phyloP scores from a whole-genome alignment of 2,113 vertebrate species.

The Zosterops borbonicus region DNA sequence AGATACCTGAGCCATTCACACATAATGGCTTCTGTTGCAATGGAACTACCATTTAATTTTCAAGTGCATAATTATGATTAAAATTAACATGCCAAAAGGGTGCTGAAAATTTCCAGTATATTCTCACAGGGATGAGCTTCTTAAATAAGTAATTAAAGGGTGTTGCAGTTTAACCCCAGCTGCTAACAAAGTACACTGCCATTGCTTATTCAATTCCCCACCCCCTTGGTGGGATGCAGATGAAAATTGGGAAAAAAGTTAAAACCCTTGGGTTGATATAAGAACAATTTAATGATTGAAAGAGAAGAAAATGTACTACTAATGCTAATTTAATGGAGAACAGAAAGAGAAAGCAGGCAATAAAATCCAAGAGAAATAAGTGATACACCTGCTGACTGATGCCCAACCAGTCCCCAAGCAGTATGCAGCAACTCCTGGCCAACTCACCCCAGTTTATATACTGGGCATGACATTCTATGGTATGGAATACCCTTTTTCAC shows the following conservation, averaged over 20 bases:
- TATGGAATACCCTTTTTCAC: not conserved
- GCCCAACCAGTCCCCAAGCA: not conserved
- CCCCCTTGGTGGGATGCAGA: rapidly evolving
- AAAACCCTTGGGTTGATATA: not conserved
- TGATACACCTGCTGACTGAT: not conserved
- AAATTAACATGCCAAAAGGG: not conserved
- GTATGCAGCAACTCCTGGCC: not conserved
- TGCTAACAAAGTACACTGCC: not conserved
- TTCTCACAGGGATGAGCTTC: not conserved
- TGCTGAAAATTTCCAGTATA: not conserved
- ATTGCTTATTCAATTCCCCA: not conserved
- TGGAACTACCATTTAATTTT: not conserved
- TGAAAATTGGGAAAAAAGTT: not conserved
- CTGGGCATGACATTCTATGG: not conserved
- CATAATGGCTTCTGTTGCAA: not conserved
- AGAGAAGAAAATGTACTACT: not conserved
- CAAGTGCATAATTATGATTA: not conserved
- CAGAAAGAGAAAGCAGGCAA: not conserved
- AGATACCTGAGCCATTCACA: not conserved
- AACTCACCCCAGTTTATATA: not conserved
- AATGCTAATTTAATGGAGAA: not conserved
- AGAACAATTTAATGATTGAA: not conserved
- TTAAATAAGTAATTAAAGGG: not conserved
- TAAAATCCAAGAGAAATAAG: not conserved
- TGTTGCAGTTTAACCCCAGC: not conserved